Conservation (phyloP, 2,113 vertebrate species). For the Pedetes capensis region DNA sequence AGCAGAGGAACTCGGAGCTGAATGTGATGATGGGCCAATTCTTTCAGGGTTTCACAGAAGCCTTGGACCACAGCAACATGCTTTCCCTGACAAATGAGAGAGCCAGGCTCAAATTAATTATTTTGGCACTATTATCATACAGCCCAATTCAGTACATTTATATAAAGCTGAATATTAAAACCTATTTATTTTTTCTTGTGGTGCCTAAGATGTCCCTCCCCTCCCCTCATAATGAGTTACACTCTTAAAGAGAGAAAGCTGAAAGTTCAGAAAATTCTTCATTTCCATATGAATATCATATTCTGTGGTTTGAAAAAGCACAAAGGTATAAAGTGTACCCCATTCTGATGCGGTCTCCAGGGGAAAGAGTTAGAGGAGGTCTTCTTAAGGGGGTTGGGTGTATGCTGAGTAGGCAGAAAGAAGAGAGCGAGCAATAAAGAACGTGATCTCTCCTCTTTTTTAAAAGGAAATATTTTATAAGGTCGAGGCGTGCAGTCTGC, state of each 20-base stretch:
- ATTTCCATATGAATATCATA: constrained; percentile 42
- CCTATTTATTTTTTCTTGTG: constrained; percentile 29
- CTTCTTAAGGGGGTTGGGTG: background rate
- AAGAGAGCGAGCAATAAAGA: background rate
- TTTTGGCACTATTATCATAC: background rate
- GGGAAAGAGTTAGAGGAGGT: background rate
- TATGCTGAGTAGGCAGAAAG: constrained; percentile 43
- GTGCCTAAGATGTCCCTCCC: background rate
- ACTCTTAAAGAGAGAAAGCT: background rate
- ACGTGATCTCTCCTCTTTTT: constrained; percentile 14
- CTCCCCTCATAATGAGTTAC: background rate
- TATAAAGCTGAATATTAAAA: constrained; percentile 22
- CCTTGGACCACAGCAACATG: background rate
- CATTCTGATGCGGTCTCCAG: background rate
- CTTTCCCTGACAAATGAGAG: constrained; percentile 19
- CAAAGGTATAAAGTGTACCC: background rate
- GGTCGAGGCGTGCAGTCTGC: background rate
- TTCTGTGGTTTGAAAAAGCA: background rate
- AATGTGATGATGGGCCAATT: background rate
- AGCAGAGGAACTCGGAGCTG: background rate
- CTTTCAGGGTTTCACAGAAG: background rate
- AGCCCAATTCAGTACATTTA: background rate
- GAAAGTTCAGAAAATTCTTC: constrained; percentile 44
- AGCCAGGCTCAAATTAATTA: constrained; percentile 11
- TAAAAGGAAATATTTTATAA: constrained; percentile 10